phyloP scores from a whole-genome alignment of 2,888 invertebrate genomes.

The Macaria notata region DNA sequence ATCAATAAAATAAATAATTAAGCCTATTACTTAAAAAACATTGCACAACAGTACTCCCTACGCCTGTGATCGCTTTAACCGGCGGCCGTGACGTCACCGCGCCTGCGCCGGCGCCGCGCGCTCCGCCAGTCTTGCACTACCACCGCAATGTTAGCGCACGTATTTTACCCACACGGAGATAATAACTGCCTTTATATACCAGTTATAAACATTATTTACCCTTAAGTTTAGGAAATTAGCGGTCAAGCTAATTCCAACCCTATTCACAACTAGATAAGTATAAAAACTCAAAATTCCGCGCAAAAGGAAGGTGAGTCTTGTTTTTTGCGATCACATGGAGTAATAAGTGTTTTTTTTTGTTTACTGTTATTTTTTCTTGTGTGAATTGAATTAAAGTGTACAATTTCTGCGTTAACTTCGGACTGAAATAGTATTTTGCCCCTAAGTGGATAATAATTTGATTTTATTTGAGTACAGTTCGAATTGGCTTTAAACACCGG shows the following conservation, averaged over 20 bases:
- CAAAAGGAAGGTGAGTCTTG: slow-evolving; percentile 73
- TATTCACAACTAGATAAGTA: slow-evolving; percentile 44
- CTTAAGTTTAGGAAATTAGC: too few relatives aligned
- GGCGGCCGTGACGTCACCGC: slow-evolving; percentile 56
- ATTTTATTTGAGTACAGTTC: too few relatives aligned
- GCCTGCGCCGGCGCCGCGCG: slow-evolving; percentile 12
- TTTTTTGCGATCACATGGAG: slow-evolving; percentile 14
- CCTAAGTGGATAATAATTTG: too few relatives aligned
- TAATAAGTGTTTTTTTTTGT: slow-evolving; percentile 26
- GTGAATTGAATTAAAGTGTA: neutral
- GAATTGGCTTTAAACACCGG: too few relatives aligned
- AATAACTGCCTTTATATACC: too few relatives aligned
- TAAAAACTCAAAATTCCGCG: slow-evolving; percentile 65
- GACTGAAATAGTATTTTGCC: too few relatives aligned
- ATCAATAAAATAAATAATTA: too few relatives aligned
- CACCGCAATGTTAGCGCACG: slow-evolving; percentile 64
- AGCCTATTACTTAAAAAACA: slow-evolving; percentile 9
- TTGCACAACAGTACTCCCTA: slow-evolving; percentile 39
- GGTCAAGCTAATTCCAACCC: slow-evolving; percentile 23
- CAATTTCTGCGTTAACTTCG: too few relatives aligned
- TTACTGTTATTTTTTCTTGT: slow-evolving; percentile 24
- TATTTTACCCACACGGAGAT: too few relatives aligned
- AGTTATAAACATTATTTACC: too few relatives aligned
- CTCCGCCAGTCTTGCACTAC: slow-evolving; percentile 52
- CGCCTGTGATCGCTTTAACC: slow-evolving; percentile 48